Base-by-base conservation (phyloP, 2,797 vertebrate genomes). In the Halcyon leucocephala region DNA sequence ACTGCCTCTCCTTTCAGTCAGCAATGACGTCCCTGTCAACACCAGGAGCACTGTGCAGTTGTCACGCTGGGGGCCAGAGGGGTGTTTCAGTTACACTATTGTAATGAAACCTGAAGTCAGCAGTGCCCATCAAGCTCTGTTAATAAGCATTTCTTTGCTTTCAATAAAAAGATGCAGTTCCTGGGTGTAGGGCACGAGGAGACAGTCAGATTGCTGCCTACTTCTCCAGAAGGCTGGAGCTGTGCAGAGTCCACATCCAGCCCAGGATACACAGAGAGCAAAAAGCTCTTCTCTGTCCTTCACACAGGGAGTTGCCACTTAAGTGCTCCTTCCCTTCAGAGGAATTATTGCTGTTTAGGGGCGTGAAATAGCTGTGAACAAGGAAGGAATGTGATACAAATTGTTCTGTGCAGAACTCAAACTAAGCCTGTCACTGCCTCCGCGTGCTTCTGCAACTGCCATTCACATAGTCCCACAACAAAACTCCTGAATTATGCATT, bases 301-400 rank as follows among this genome's bases (percentile, higher is more conserved):
- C 41, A 69, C 51, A 77, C 0, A 0, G n/a, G 42, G 55, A 87
- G 67, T 49, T 93, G 82, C 44, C 71, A 39, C 79, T 82, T 70
- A 73, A 82, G 52, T 46, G 29, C 58, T 92, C 57, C 76, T 87
- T 86, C 65, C 42, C 61, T 87, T 87, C 44, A 80, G 67, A 78
- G 60, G 86, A 93, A 85, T 85, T 90, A 20, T 52, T 80, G 65
- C 74, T 74, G 48, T 52, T 80, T 49, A 85, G n/a, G 65, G 81
- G 44, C 18, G 7, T 94, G 91, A 93, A 94, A 91, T 72, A 74
- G 72, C 76, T 88, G 84, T 67, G 82, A 92, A 74, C 49, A 83
- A 58, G 84, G 64, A 81, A 86, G 42, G 82, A 93, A 94, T 74
- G 86, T 82, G 71, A 74, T 89, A 67, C 82, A 92, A 91, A 80